Percentiles rank a stretch among this genome's conserved stretches.
phyloP scores from a whole-genome alignment of 2,797 vertebrate genomes.

The Babyrousa celebensis region DNA sequence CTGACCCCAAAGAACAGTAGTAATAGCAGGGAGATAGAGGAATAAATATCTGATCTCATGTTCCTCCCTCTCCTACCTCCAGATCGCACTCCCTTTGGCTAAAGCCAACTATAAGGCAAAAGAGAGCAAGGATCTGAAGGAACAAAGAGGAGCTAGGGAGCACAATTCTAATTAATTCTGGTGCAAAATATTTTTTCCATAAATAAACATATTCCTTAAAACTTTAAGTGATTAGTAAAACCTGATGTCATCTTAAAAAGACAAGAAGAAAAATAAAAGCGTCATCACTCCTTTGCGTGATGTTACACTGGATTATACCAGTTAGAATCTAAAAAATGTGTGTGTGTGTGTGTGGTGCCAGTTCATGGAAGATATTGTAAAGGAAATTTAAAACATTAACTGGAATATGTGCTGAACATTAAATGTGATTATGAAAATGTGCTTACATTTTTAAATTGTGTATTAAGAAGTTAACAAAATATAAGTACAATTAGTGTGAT shows the following conservation, averaged over 20 bases:
- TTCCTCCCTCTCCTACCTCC: neutral
- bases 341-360: neutral
- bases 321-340: conserved; percentile 81
- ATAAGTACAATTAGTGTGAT: neutral
- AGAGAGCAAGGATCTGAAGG: neutral
- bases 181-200: conserved; percentile 83
- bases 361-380: conserved; percentile 77
- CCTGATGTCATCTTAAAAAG: conserved; percentile 61
- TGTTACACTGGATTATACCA: conserved; percentile 80
- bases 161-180: conserved; percentile 82
- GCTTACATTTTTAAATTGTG: neutral
- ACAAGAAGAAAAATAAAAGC: conserved; percentile 72
- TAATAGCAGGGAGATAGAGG: neutral
- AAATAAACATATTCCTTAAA: conserved; percentile 63
- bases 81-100: neutral
- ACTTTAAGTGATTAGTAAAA: conserved; percentile 78
- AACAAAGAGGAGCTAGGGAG: neutral
- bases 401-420: neutral
- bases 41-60: neutral
- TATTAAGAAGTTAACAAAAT: neutral
- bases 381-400: conserved; percentile 13
- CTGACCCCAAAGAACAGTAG: accelerated
- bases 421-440: neutral
- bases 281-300: conserved; percentile 79
- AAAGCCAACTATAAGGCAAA: neutral